Percentiles rank a stretch among this genome's conserved stretches.
These are phyloP conservation scores for Furcifer pardalis DNA, from an alignment of 2,797 vertebrate species.

Conservation along the genomic window DNA sequence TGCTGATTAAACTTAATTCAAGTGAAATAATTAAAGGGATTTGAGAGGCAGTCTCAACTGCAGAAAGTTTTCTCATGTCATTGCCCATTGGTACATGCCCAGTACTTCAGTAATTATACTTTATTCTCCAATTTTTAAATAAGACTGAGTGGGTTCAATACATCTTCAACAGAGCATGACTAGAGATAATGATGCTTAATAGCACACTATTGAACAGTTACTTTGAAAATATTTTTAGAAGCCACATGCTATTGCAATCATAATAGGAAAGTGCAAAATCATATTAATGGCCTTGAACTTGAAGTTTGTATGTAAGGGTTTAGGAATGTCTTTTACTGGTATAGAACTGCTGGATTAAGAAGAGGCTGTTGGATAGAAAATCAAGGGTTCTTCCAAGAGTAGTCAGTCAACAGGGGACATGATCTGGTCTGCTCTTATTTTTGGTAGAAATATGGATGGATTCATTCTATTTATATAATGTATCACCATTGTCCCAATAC, in stretches of 20 bases:
- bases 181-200: conserved; percentile 36
- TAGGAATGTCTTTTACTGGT: not conserved
- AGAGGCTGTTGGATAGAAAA: not conserved
- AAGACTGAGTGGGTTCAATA: conserved; percentile 15
- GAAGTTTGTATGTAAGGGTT: not conserved
- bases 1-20: conserved; percentile 27
- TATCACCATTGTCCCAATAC: too few species aligned
- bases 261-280: conserved; percentile 11
- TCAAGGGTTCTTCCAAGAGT: not conserved
- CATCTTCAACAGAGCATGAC: conserved; percentile 24
- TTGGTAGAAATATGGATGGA: too few species aligned
- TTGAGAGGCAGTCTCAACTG: not conserved
- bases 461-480: too few species aligned
- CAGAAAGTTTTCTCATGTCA: not conserved
- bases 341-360: not conserved
- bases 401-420: not conserved
- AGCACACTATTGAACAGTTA: conserved; percentile 14
- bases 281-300: conserved; percentile 2
- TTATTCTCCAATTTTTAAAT: conserved; percentile 12
- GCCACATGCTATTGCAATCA: not conserved
- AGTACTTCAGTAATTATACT: conserved; percentile 13
- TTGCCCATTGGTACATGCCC: conserved; percentile 5
- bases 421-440: not conserved
- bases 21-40: conserved; percentile 11
- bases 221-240: conserved; percentile 36